Evolutionary conservation across 2,113 vertebrate genomes (phyloP).

Genomic region (Zosterops japonicus): DNA sequence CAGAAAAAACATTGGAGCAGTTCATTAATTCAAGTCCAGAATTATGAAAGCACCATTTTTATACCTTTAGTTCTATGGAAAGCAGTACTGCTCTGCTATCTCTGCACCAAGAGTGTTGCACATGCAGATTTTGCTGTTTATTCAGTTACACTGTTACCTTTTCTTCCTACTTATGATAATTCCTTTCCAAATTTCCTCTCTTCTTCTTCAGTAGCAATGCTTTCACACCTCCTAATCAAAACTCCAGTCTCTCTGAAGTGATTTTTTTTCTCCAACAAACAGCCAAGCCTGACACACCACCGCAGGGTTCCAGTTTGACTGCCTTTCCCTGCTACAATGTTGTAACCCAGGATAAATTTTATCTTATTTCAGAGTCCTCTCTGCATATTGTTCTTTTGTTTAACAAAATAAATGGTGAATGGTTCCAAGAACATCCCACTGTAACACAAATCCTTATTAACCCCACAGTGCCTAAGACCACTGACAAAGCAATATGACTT

Average conservation of each 20-base stretch:
- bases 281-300: fast-evolving
- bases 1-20: not conserved
- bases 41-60: not conserved
- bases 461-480: not conserved
- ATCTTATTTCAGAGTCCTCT: not conserved
- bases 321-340: not conserved
- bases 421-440: not conserved
- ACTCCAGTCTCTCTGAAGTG: not conserved
- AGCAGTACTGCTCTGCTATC: not conserved
- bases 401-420: not conserved
- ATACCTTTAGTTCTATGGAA: not conserved
- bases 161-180: not conserved
- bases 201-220: not conserved
- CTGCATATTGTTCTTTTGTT: not conserved
- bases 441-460: not conserved
- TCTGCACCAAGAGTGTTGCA: not conserved
- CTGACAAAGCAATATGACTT: not conserved
- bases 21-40: not conserved
- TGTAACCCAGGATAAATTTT: not conserved
- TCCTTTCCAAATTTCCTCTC: not conserved
- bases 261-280: not conserved
- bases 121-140: not conserved
- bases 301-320: not conserved
- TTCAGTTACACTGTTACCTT: not conserved
- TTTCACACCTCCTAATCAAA: not conserved